phyloP scores from a whole-genome alignment of 2,888 invertebrate genomes.

The Leptopilina drosophilae region DNA sequence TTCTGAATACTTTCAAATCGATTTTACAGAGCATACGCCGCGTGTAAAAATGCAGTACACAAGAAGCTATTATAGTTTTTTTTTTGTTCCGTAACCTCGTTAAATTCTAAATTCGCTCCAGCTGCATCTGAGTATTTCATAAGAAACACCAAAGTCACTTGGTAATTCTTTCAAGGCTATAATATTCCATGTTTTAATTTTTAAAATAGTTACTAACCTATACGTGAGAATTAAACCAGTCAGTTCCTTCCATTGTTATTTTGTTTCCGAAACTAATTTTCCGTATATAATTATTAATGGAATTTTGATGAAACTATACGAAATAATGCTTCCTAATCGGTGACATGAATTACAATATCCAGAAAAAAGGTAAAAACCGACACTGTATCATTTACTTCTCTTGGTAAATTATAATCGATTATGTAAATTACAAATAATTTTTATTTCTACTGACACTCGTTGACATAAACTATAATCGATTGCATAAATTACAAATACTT shows the following conservation, averaged over 20 bases:
- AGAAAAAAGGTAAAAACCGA: too few species aligned
- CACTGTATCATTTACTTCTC: too few species aligned
- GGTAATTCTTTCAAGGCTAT: background rate
- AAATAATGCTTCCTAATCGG: too few species aligned
- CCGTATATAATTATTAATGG: too few species aligned
- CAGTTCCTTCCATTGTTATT: background rate
- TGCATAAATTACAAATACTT: too few species aligned
- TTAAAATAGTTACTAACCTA: background rate
- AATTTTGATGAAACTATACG: too few species aligned
- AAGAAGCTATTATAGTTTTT: background rate
- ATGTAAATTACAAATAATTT: too few species aligned
- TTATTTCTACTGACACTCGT: too few species aligned
- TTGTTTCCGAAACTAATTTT: background rate
- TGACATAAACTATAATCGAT: too few species aligned
- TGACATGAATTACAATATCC: too few species aligned
- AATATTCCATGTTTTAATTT: slow-evolving; percentile 18
- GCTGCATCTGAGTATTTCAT: slow-evolving; percentile 14
- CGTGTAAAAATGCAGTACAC: background rate
- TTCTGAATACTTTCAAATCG: too few species aligned
- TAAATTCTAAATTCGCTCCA: slow-evolving; percentile 20
- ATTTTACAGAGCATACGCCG: background rate
- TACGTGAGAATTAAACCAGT: background rate
- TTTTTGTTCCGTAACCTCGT: slow-evolving; percentile 1
- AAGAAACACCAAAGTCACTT: slow-evolving; percentile 1
- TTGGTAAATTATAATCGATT: too few species aligned